A percentile compares a stretch with the other conserved stretches of the same genome.
These are phyloP conservation scores for Acanthaster planci DNA, from an alignment of 35 echinoderm and acorn worm genomes.

Conservation along the genomic window DNA sequence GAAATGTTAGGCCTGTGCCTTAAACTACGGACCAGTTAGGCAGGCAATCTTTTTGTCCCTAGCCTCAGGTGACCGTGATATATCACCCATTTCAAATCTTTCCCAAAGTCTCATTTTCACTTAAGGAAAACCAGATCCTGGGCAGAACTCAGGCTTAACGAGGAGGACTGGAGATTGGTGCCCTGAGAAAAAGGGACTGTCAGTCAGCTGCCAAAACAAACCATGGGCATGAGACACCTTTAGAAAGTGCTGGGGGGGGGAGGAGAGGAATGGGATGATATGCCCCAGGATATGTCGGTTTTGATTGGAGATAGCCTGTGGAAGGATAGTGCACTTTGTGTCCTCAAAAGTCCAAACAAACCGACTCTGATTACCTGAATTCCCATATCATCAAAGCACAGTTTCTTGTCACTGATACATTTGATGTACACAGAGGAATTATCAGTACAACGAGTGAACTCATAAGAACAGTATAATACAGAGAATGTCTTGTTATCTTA, in stretches of 20 bases:
- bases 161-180: too few relatives aligned
- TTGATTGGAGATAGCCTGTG: constrained; percentile 1
- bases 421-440: too few relatives aligned
- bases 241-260: background rate
- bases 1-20: too few relatives aligned
- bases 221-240: background rate
- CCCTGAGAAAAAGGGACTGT: background rate
- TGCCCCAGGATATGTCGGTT: background rate
- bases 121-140: background rate
- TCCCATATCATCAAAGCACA: too few relatives aligned
- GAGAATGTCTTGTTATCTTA: too few relatives aligned
- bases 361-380: background rate
- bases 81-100: background rate
- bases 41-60: too few relatives aligned
- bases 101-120: constrained; percentile 5
- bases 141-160: background rate
- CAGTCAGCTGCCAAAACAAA: constrained; percentile 24
- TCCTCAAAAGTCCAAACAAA: background rate
- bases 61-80: too few relatives aligned
- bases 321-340: background rate
- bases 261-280: background rate
- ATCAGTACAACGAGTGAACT: too few relatives aligned
- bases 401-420: too few relatives aligned
- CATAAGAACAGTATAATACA: too few relatives aligned
- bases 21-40: too few relatives aligned